phyloP scores from a whole-genome alignment of 1,140 invertebrate genomes.

The Dinoponera quadriceps region DNA sequence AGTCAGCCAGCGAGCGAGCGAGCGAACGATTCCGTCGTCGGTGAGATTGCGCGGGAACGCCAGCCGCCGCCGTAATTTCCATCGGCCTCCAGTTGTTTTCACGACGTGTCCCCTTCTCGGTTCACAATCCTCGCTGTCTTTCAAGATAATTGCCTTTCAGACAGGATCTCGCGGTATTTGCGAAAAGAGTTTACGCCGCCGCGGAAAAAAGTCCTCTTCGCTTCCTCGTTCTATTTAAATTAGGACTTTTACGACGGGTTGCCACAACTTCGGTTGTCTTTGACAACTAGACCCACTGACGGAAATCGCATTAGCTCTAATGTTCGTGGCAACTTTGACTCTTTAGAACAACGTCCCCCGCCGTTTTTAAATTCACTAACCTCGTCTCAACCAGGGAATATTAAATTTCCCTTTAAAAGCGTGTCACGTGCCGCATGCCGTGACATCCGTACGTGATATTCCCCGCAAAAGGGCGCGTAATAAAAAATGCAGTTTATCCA shows the following conservation, averaged over 20 bases:
- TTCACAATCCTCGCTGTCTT: constrained; percentile 49
- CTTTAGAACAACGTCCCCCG: constrained; percentile 11
- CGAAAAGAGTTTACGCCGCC: constrained; percentile 37
- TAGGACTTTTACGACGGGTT: constrained; percentile 35
- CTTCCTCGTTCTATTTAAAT: constrained; percentile 45
- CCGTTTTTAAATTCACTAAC: constrained; percentile 23
- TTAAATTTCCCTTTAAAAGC: constrained; percentile 27
- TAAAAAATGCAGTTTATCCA: constrained; percentile 25
- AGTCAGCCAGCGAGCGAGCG: not conserved
- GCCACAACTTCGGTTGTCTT: constrained; percentile 45
- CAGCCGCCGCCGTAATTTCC: constrained; percentile 6
- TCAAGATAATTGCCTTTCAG: constrained; percentile 55
- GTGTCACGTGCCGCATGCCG: too few relatives aligned
- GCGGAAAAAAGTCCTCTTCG: constrained; percentile 30
- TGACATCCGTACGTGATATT: not conserved
- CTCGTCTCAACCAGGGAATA: not conserved
- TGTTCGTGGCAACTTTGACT: constrained; percentile 5
- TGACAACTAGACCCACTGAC: constrained; percentile 9
- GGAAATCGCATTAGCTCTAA: not conserved
- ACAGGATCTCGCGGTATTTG: constrained; percentile 38
- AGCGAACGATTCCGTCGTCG: constrained; percentile 3
- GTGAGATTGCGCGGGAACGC: not conserved
- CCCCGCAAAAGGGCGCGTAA: not conserved
- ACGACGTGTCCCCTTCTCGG: constrained; percentile 13
- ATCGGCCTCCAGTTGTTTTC: constrained; percentile 25